Base-by-base conservation (phyloP, 2,888 invertebrate genomes). In the Himalopsyche tibetana region DNA sequence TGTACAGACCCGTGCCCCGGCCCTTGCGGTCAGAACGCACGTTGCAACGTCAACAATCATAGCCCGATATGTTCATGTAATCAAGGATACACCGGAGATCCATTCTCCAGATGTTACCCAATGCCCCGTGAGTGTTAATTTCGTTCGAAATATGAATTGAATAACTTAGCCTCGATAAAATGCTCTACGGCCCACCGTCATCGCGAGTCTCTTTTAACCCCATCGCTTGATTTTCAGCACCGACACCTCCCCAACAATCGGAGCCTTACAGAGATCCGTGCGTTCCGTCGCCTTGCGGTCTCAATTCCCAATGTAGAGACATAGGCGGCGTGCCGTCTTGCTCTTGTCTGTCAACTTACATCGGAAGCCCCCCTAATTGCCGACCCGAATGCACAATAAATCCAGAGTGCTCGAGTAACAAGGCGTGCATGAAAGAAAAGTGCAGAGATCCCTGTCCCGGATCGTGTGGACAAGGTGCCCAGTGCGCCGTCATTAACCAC, bases 381-480 rank as follows among this genome's bases (percentile, higher is more conserved):
- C 93, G 95, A 55, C 95, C 96, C 6, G 95, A 95, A 90, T 96
- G 96, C 90, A 93, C 94, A 15, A 94, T 96, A 45, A 96, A 96
- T 90, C 93, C 96, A 0, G 97, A 97, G 89, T 97, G 97, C 90
- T 91, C 95, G 9, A 95, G 95, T 89, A 95, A 95, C 90, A 92
- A 94, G 89, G 96, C 97, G 69, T 97, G 97, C 90, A 95, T 97
- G 80, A 94, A 95, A 89, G 95, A 96, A 90, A 96, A 94, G 90
- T 97, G 97, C 90, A 93, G 92, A 89, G 96, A 97, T 91, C 97
- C 97, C n/a, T 97, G 97, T 89, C 96, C 96, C 11, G 96, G 96
- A 15, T 96, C 96, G 8, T 97, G 96, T 90, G 96, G 96, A 80
- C 90, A 94, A 86, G 93, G 94, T 89, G 94, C 96, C 85, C 92